These are phyloP conservation scores for Etheostoma spectabile DNA, from an alignment of 2,113 vertebrate genomes.

Conservation along the genomic window DNA sequence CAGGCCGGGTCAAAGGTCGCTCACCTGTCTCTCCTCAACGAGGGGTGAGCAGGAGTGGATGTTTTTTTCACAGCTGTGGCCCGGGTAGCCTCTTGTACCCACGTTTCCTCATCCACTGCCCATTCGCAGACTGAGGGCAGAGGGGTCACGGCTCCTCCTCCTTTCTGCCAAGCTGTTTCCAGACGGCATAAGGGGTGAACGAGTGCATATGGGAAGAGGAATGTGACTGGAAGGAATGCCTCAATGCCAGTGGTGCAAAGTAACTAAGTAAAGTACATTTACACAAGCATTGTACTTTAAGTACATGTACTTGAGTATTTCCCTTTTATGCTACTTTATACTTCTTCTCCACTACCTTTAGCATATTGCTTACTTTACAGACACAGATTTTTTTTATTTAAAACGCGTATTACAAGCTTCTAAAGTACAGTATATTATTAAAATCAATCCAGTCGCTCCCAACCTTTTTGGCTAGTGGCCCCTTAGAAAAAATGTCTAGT, in stretches of 20 bases:
- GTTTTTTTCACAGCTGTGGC: slow-evolving; percentile 46
- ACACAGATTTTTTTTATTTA: background rate
- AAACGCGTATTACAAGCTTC: too few relatives aligned
- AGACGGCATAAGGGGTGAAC: slow-evolving; percentile 62
- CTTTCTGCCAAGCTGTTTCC: slow-evolving; percentile 50
- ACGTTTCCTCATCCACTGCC: slow-evolving; percentile 47
- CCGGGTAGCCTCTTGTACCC: slow-evolving; percentile 57
- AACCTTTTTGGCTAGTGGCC: too few relatives aligned
- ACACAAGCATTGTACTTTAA: background rate
- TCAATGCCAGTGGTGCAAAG: slow-evolving; percentile 3
- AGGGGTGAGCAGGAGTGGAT: slow-evolving; percentile 35
- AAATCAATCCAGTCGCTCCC: too few relatives aligned
- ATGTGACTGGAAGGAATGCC: slow-evolving; percentile 49
- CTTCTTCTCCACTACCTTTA: background rate
- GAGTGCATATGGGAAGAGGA: slow-evolving; percentile 57
- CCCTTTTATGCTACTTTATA: background rate
- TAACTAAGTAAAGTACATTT: slow-evolving; percentile 23
- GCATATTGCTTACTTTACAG: background rate
- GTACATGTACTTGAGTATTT: background rate
- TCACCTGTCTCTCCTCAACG: slow-evolving; percentile 65
- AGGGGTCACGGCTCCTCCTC: slow-evolving; percentile 50
- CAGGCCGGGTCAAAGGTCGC: slow-evolving; percentile 61
- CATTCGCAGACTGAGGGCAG: slow-evolving; percentile 65
- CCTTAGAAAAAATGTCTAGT: too few relatives aligned
- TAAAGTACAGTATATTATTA: too few relatives aligned